Conservation (phyloP, 1,140 invertebrate genomes). For the Drosophila hydei region DNA sequence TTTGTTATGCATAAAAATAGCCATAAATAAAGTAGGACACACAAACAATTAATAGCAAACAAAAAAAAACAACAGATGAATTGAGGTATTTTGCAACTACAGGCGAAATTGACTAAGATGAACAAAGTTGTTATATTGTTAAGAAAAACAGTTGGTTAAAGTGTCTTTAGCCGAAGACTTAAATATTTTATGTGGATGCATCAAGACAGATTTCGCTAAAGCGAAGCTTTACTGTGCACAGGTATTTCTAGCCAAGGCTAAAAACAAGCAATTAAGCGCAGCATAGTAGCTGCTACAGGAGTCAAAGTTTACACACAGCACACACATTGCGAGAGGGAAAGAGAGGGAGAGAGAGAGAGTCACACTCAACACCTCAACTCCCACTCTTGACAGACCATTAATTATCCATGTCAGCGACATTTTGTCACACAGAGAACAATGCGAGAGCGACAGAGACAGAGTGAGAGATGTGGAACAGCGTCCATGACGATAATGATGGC, state of each 20-base stretch:
- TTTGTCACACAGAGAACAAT: conserved; percentile 68
- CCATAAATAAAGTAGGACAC: conserved; percentile 32
- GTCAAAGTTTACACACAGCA: conserved; percentile 18
- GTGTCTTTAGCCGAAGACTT: too few species aligned
- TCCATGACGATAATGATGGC: conserved; percentile 27
- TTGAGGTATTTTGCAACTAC: too few species aligned
- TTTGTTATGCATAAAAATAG: conserved; percentile 4
- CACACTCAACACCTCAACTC: conserved; percentile 25
- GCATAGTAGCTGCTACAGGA: conserved; percentile 39
- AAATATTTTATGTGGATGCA: too few species aligned
- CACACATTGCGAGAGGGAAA: background rate
- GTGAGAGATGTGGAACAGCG: conserved; percentile 18
- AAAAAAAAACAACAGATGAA: background rate
- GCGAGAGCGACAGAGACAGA: background rate
- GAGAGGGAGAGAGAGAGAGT: too few species aligned
- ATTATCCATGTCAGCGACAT: conserved; percentile 82
- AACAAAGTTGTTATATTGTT: too few species aligned
- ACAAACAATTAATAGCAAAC: conserved; percentile 29
- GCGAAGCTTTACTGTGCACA: conserved; percentile 10
- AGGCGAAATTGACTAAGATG: background rate
- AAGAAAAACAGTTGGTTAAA: too few species aligned
- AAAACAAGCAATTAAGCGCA: conserved; percentile 58
- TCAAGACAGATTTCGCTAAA: background rate
- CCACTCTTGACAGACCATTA: conserved; percentile 65
- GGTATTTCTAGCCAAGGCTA: conserved; percentile 17